Conservation (phyloP, 2,113 vertebrate genomes). For the Tenebrosternarchus preto region DNA sequence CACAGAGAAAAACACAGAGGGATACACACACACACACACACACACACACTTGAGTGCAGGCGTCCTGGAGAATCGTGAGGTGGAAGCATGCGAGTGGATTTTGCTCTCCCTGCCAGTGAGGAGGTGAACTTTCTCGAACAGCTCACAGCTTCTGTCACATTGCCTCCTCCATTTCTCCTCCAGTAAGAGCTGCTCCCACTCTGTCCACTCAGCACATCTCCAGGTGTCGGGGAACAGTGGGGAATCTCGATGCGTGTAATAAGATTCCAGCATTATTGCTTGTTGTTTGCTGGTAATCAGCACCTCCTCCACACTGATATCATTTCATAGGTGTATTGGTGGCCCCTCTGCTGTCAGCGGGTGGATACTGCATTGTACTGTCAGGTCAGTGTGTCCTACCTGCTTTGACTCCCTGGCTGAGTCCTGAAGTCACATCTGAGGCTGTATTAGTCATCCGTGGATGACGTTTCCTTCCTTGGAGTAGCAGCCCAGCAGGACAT, state of each 20-base stretch:
- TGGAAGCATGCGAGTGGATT: background rate
- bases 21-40: constrained; percentile 7
- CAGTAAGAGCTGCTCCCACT: background rate
- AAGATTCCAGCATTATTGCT: background rate
- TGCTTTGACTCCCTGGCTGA: too few species aligned
- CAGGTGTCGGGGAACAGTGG: background rate
- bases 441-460: too few species aligned
- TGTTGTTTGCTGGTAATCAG: background rate
- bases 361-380: too few species aligned
- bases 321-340: too few species aligned
- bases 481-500: background rate
- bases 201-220: too few species aligned
- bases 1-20: background rate
- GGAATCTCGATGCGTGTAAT: background rate
- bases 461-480: background rate
- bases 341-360: too few species aligned
- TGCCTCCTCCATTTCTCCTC: background rate
- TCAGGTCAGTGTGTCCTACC: too few species aligned
- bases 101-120: constrained; percentile 7
- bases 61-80: too few species aligned
- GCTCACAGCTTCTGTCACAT: background rate
- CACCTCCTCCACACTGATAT: background rate
- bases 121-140: constrained; percentile 8
- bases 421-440: too few species aligned
- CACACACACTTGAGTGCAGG: too few species aligned